Evolutionary conservation across 1,140 invertebrate genomes (phyloP).

Genomic region (Zaprionus vittiger): DNA sequence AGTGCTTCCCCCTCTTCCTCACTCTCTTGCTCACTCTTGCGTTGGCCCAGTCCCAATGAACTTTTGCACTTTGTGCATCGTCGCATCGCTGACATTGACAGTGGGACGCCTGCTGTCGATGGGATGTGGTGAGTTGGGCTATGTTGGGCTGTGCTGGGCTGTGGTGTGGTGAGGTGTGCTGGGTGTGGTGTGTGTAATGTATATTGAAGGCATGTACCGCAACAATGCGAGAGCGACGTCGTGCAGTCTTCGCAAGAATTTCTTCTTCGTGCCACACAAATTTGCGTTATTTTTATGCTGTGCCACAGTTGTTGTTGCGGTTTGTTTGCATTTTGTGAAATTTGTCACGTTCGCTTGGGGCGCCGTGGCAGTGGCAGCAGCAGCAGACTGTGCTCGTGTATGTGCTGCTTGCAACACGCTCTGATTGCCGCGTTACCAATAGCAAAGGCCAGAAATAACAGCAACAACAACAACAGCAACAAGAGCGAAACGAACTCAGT

Average conservation of each 20-base stretch:
- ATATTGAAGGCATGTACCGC: conserved; percentile 21
- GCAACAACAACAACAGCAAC: conserved; percentile 12
- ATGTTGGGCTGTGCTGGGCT: too few species aligned
- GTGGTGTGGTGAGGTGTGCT: not conserved
- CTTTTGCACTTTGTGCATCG: conserved; percentile 41
- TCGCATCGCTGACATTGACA: conserved; percentile 40
- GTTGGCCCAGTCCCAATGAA: conserved; percentile 47
- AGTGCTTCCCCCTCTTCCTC: not conserved
- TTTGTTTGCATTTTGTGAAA: conserved; percentile 56
- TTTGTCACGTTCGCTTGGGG: conserved; percentile 70
- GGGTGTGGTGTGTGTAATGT: conserved; percentile 4
- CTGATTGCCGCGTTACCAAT: conserved; percentile 49
- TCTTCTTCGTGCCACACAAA: conserved; percentile 51
- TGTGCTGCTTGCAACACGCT: conserved; percentile 42
- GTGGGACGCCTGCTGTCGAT: not conserved
- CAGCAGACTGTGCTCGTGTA: conserved; percentile 3
- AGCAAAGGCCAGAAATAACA: conserved; percentile 44
- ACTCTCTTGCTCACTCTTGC: not conserved
- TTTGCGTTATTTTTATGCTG: conserved; percentile 73
- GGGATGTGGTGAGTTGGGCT: not conserved
- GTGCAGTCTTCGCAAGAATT: conserved; percentile 58
- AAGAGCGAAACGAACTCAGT: conserved; percentile 14
- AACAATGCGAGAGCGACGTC: conserved; percentile 28
- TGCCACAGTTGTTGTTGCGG: conserved; percentile 40
- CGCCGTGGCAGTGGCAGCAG: conserved; percentile 18